Percentiles rank a stretch among this genome's conserved stretches.
Conservation (phyloP, 1,140 invertebrate species). For the Cydia pomonella region DNA sequence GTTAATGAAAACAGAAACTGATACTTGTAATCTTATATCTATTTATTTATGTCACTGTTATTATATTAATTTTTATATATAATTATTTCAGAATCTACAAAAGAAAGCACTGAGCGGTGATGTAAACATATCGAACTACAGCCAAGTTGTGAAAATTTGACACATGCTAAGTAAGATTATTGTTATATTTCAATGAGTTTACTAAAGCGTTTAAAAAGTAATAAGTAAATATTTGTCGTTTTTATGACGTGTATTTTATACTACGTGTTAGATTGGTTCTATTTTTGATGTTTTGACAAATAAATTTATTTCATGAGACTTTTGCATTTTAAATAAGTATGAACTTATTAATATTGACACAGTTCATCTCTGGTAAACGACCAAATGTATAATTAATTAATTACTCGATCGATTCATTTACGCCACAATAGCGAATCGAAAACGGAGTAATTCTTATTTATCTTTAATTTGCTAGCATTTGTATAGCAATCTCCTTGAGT, state of each 20-base stretch:
- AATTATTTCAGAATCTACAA: slow-evolving; percentile 74
- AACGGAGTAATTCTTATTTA: not conserved
- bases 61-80: slow-evolving; percentile 21
- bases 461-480: slow-evolving; percentile 46
- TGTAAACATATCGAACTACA: slow-evolving; percentile 74
- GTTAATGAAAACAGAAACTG: no score
- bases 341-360: not conserved
- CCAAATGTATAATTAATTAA: no score
- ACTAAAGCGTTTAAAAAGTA: not conserved
- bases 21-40: not conserved
- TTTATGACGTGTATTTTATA: slow-evolving; percentile 16
- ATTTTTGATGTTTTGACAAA: slow-evolving; percentile 12
- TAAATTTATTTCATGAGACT: slow-evolving; percentile 11
- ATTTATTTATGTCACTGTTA: not conserved
- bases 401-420: no score
- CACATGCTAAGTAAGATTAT: slow-evolving; percentile 30
- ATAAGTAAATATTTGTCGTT: not conserved
- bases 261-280: not conserved
- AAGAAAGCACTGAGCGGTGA: slow-evolving; percentile 71
- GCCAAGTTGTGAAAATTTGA: slow-evolving; percentile 70
- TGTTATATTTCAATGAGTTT: not conserved
- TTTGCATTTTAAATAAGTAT: not conserved
- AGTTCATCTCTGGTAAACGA: no score
- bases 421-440: no score
- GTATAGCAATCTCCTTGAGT: slow-evolving; percentile 57